phyloP scores from a whole-genome alignment of 2,113 vertebrate species.

The Cyanocitta stelleri region DNA sequence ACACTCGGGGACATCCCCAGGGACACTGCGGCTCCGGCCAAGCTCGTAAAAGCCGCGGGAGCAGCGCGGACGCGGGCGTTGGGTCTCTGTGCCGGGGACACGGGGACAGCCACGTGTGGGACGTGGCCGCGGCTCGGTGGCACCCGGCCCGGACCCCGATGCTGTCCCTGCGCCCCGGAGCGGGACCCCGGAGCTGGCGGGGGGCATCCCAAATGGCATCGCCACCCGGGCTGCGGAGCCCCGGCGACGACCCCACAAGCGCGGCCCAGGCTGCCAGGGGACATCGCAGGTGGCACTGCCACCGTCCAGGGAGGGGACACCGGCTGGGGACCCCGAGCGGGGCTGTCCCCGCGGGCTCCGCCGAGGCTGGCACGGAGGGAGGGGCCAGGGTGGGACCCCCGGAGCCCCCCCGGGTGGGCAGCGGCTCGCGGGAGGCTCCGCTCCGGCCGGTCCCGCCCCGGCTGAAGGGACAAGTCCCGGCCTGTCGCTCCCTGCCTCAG shows the following conservation, averaged over 20 bases:
- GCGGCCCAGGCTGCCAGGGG: not conserved
- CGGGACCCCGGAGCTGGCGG: accelerated
- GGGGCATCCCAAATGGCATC: not conserved
- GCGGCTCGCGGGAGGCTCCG: not conserved
- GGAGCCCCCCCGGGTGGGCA: not conserved
- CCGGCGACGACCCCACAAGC: not conserved
- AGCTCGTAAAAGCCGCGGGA: not conserved
- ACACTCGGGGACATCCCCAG: accelerated
- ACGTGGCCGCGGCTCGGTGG: accelerated
- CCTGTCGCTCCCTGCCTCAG: slow-evolving; percentile 10
- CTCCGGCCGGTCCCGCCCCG: not conserved
- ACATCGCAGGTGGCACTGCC: not conserved
- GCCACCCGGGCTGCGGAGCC: not conserved
- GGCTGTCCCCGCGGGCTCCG: not conserved
- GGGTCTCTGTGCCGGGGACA: not conserved
- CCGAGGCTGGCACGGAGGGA: not conserved
- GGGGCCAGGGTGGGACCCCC: not conserved
- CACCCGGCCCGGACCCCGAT: accelerated
- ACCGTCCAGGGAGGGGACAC: not conserved
- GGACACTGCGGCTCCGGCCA: not conserved
- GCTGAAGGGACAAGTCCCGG: not conserved
- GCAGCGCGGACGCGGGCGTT: not conserved
- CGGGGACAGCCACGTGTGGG: not conserved
- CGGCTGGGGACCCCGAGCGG: not conserved
- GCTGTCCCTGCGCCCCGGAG: accelerated